These are phyloP conservation scores for Bergia puertoricense DNA, from an alignment of 92 coral and sea anemone genomes.

Conservation along the genomic window DNA sequence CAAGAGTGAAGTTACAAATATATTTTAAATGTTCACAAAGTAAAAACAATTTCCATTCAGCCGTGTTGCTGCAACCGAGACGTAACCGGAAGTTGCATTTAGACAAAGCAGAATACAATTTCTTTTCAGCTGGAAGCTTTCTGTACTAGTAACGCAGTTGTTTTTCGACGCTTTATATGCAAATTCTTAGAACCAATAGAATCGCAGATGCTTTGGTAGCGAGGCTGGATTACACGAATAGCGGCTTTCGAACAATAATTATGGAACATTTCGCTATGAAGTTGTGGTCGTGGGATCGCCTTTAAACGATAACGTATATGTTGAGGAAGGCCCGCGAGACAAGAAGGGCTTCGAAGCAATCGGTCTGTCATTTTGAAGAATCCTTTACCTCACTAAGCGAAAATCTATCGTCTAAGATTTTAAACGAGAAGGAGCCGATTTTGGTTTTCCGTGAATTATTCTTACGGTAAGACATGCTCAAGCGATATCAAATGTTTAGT, in stretches of 20 bases:
- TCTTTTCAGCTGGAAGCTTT: slow-evolving; percentile 30
- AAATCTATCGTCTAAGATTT: background rate
- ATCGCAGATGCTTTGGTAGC: slow-evolving; percentile 19
- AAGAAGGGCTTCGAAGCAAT: background rate
- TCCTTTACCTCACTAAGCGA: background rate
- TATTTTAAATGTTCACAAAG: background rate
- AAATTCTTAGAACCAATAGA: slow-evolving; percentile 30
- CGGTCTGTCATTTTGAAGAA: background rate
- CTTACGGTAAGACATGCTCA: slow-evolving; percentile 16
- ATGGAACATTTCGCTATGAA: background rate
- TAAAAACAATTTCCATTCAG: slow-evolving; percentile 8
- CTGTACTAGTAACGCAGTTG: slow-evolving; percentile 5
- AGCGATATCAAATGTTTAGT: background rate
- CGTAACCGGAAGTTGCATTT: slow-evolving; percentile 20
- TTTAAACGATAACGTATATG: background rate
- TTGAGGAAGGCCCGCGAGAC: background rate
- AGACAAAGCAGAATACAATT: background rate
- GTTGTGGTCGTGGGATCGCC: background rate
- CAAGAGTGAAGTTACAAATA: background rate
- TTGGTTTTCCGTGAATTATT: background rate
- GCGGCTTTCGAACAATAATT: slow-evolving; percentile 25
- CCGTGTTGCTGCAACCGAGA: background rate
- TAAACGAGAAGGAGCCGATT: background rate
- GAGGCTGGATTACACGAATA: background rate
- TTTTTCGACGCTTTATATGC: slow-evolving; percentile 18